phyloP scores from a whole-genome alignment of 2,113 vertebrate genomes.

The Laticauda laticaudata region DNA sequence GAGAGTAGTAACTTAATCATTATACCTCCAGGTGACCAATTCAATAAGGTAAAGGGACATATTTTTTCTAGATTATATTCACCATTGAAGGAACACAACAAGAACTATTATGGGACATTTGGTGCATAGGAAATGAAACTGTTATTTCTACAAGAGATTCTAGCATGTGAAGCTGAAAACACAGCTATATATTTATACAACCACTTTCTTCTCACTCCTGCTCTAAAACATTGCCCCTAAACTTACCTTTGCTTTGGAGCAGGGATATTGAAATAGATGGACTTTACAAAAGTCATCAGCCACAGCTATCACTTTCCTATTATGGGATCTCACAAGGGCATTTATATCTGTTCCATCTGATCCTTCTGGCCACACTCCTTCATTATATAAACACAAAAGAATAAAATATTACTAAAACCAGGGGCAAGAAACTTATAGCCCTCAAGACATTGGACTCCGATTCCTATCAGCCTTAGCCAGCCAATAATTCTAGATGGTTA shows the following conservation, averaged over 20 bases:
- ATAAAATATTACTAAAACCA: background rate
- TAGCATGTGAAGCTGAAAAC: background rate
- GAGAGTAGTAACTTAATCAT: background rate
- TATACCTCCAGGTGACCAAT: background rate
- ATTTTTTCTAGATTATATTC: background rate
- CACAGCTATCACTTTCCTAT: conserved; percentile 90
- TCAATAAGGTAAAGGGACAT: background rate
- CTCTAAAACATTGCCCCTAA: conserved; percentile 1
- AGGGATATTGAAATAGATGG: conserved; percentile 94
- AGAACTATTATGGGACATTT: background rate
- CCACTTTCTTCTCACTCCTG: background rate
- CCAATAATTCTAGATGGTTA: background rate
- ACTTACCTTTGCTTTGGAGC: conserved; percentile 90
- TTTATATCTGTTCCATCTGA: conserved; percentile 98
- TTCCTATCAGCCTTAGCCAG: background rate
- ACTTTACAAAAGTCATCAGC: conserved; percentile 99
- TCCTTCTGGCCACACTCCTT: conserved; percentile 97
- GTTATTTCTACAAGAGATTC: background rate
- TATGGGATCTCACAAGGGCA: conserved; percentile 89
- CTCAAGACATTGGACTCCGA: background rate
- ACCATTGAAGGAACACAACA: background rate
- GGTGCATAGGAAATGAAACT: background rate
- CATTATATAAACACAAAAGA: background rate
- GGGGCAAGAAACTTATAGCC: background rate
- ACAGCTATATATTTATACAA: background rate